phyloP scores from a whole-genome alignment of 1,140 invertebrate species.

The Drosophila elegans region DNA sequence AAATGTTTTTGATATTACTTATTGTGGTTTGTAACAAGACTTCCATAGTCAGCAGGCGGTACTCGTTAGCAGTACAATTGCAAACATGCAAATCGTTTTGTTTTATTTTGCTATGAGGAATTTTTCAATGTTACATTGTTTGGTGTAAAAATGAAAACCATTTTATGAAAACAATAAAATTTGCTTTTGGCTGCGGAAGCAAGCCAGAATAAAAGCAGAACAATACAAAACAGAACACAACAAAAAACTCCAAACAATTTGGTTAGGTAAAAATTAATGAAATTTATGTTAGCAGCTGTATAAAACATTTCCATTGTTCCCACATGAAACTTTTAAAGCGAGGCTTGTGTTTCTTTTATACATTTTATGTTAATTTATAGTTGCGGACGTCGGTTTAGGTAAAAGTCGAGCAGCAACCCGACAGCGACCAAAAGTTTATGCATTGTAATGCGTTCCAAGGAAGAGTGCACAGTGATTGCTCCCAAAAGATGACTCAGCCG shows the following conservation, averaged over 20 bases:
- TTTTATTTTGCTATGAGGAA: conserved; percentile 23
- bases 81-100: conserved; percentile 43
- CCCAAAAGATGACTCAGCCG: conserved; percentile 56
- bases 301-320: conserved; percentile 60
- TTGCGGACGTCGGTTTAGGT: conserved; percentile 26
- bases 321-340: conserved; percentile 38
- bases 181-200: conserved; percentile 48
- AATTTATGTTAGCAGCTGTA: conserved; percentile 59
- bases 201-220: conserved; percentile 9
- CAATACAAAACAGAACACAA: conserved; percentile 11
- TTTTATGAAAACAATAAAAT: conserved; percentile 73
- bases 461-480: conserved; percentile 51
- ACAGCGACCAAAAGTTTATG: conserved; percentile 52
- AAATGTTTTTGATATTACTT: too few relatives aligned
- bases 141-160: conserved; percentile 62
- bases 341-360: conserved; percentile 16
- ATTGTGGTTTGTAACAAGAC: too few relatives aligned
- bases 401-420: conserved; percentile 25
- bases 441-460: conserved; percentile 60
- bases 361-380: conserved; percentile 59
- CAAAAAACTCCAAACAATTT: conserved; percentile 56
- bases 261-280: conserved; percentile 63
- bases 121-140: conserved; percentile 55
- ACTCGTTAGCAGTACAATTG: conserved; percentile 24
- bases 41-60: conserved; percentile 15